Base-by-base conservation (phyloP, 2,888 invertebrate genomes). In the Gonocerus acuteangulatus region DNA sequence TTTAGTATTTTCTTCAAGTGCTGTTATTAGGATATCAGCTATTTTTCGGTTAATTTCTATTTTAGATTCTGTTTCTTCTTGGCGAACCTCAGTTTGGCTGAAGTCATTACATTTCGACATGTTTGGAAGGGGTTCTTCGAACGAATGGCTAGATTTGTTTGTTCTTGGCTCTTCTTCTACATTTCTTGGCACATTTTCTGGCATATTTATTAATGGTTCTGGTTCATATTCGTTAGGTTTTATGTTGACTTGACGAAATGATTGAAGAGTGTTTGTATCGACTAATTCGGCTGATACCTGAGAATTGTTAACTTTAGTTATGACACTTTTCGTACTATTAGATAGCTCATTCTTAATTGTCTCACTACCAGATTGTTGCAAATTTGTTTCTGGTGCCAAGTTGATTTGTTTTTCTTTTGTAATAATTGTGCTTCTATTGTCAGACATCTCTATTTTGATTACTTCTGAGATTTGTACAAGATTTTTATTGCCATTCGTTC, bases 341-440 rank as follows among this genome's bases (percentile, higher is more conserved):
- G 57, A 27, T 13, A 57, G 11, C 23, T 57, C 57, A 23, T 57
- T 44, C 45, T 32, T 57, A 1, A 57, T 45, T 19, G 57, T 57
- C 45, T 57, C 57, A n/a, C 32, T 57, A n/a, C 44, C 18, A 1
- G 27, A 18, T 45, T 57, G 19, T 45, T 45, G 42, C 11, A 57
- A 18, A 15, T 32, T 27, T 11, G 22, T 47, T 18, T 57, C 57
- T 15, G 45, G 6, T n/a, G 32, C 54, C 18, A 65, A 39, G 36
- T 62, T 60, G 13, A 65, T 62, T 27, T 65, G 64, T 57, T 65
- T 65, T 56, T 65, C 64, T 52, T 65, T 65, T 1, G 64, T 65
- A n/a, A 65, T 65, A 1, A 65, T 21, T 1, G 64, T 62, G 23
- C 49, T 65, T n/a, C 60, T 39, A 44, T 62, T 62, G 34, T 65